A percentile compares a stretch with the other conserved stretches of the same genome.
These are phyloP conservation scores for Gasterosteus aculeatus DNA, from an alignment of 2,113 vertebrate genomes.

Conservation along the genomic window DNA sequence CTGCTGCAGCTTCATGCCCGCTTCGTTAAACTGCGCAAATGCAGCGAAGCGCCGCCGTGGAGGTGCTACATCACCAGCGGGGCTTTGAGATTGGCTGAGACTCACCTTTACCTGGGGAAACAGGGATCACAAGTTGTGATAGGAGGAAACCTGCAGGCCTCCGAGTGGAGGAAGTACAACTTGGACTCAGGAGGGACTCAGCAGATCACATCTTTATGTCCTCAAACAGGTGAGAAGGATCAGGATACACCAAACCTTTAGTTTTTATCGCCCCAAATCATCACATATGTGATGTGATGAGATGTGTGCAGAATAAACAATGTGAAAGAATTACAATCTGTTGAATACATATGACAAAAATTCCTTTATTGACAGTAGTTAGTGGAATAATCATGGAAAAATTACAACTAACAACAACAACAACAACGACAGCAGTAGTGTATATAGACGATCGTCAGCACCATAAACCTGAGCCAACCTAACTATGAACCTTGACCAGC, in stretches of 20 bases:
- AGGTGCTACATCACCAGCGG: slow-evolving; percentile 80
- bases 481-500: too few relatives aligned
- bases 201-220: slow-evolving; percentile 79
- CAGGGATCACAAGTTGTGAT: slow-evolving; percentile 81
- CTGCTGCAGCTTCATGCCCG: slow-evolving; percentile 71
- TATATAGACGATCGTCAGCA: too few relatives aligned
- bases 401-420: too few relatives aligned
- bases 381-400: too few relatives aligned
- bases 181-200: slow-evolving; percentile 71
- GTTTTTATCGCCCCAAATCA: too few relatives aligned
- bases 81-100: slow-evolving; percentile 81
- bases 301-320: too few relatives aligned
- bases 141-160: slow-evolving; percentile 77
- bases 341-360: too few relatives aligned
- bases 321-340: too few relatives aligned
- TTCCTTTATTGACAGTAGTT: too few relatives aligned
- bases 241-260: neutral
- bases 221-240: slow-evolving; percentile 79
- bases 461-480: too few relatives aligned
- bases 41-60: slow-evolving; percentile 84
- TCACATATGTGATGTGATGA: too few relatives aligned
- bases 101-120: slow-evolving; percentile 85
- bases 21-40: slow-evolving; percentile 65
- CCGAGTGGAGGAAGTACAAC: slow-evolving; percentile 85
- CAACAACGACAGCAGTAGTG: too few relatives aligned